A percentile compares a stretch with the other conserved stretches of the same genome.
phyloP scores from a whole-genome alignment of 2,797 vertebrate species.

The Apogon hyalosoma region DNA sequence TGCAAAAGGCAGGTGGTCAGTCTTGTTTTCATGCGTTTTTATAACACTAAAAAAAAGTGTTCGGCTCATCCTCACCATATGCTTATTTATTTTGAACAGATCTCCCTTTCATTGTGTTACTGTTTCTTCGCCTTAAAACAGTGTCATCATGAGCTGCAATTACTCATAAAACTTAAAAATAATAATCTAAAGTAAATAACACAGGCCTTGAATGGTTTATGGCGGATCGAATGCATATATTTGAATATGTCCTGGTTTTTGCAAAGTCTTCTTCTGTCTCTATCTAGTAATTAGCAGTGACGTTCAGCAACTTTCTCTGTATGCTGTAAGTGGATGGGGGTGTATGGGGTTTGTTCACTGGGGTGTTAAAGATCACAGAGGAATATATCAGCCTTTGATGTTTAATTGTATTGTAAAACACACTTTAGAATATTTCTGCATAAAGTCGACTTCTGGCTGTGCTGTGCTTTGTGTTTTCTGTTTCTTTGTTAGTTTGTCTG shows the following conservation, averaged over 20 bases:
- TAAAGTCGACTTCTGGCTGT: slow-evolving; percentile 83
- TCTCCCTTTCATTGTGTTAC: slow-evolving; percentile 60
- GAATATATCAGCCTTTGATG: slow-evolving; percentile 88
- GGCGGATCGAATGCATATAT: slow-evolving; percentile 74
- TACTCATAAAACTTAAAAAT: slow-evolving; percentile 64
- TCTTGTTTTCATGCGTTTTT: slow-evolving; percentile 49
- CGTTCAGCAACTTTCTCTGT: slow-evolving; percentile 82
- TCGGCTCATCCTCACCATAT: slow-evolving; percentile 42
- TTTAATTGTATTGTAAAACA: slow-evolving; percentile 90
- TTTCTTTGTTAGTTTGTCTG: slow-evolving; percentile 80
- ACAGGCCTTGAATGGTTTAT: slow-evolving; percentile 73
- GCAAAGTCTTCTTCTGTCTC: slow-evolving; percentile 82
- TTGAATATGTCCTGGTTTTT: slow-evolving; percentile 81
- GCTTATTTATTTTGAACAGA: slow-evolving; percentile 62
- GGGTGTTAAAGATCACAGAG: slow-evolving; percentile 86
- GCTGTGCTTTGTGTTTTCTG: slow-evolving; percentile 80
- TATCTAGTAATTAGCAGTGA: slow-evolving; percentile 86
- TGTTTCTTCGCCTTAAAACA: slow-evolving; percentile 45
- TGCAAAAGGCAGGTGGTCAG: slow-evolving; percentile 74
- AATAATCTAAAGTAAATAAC: slow-evolving; percentile 70
- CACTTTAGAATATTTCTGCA: slow-evolving; percentile 88
- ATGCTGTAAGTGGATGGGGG: slow-evolving; percentile 76
- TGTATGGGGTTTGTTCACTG: slow-evolving; percentile 80
- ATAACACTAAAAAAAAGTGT: slow-evolving; percentile 43
- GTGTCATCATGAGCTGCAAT: slow-evolving; percentile 54